These are phyloP conservation scores for Okapia johnstoni DNA, from an alignment of 2,113 vertebrate genomes.

Conservation along the genomic window DNA sequence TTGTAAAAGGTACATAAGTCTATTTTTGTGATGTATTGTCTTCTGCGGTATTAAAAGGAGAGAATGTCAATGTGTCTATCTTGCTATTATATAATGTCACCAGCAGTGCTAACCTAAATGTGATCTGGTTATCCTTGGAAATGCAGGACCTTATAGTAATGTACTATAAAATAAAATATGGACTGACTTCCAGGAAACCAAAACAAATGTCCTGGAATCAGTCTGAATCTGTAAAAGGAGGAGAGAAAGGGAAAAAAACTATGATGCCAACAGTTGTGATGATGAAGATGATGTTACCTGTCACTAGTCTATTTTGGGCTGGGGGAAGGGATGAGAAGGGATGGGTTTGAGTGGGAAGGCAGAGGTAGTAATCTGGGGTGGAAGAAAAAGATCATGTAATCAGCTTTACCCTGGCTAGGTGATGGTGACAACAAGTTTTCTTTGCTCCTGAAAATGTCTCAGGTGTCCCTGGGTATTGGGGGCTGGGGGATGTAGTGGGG, in stretches of 20 bases:
- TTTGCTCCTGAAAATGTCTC: not conserved
- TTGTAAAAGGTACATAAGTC: constrained; percentile 64
- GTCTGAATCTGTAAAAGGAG: not conserved
- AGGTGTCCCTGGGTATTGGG: not conserved
- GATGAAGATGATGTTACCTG: not conserved
- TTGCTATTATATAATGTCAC: constrained; percentile 55
- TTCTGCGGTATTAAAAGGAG: constrained; percentile 67
- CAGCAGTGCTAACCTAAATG: constrained; percentile 24
- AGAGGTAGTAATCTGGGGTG: not conserved
- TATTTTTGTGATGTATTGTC: constrained; percentile 62
- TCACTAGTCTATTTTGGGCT: not conserved
- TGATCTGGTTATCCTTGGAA: constrained; percentile 55
- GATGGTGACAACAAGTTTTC: not conserved
- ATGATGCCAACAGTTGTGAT: not conserved
- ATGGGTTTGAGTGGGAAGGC: not conserved
- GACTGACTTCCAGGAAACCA: not conserved
- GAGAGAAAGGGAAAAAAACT: not conserved
- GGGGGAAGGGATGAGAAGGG: no score
- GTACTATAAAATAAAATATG: constrained; percentile 70
- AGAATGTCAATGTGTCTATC: constrained; percentile 52
- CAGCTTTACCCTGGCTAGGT: not conserved
- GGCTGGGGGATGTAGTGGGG: not conserved
- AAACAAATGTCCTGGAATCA: not conserved
- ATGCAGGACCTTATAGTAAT: constrained; percentile 51
- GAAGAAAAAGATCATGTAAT: not conserved